A percentile compares a stretch with the other conserved stretches of the same genome.
These are phyloP conservation scores for Saxicola maurus DNA, from an alignment of 2,797 vertebrate species.

Conservation along the genomic window DNA sequence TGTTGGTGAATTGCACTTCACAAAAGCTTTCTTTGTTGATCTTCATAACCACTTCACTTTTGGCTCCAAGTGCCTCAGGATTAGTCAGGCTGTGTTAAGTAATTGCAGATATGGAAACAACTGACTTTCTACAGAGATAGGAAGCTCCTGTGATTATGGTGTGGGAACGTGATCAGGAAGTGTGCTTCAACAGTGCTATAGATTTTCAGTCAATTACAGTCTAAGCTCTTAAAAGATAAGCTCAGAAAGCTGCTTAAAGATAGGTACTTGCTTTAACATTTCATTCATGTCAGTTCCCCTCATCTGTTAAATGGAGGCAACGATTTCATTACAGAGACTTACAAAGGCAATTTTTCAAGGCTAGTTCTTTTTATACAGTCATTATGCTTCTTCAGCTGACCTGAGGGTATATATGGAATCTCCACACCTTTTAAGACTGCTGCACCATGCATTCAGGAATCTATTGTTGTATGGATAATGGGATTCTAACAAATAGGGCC, in stretches of 20 bases:
- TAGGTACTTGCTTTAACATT: neutral
- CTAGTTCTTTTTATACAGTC: neutral
- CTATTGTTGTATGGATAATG: neutral
- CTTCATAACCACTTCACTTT: neutral
- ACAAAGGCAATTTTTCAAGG: neutral
- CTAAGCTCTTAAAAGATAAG: conserved; percentile 8
- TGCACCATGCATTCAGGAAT: neutral
- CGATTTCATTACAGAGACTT: neutral
- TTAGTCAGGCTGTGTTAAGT: neutral
- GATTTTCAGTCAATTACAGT: conserved; percentile 14
- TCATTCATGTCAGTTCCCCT: neutral
- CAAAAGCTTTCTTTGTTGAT: neutral
- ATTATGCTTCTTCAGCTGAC: neutral
- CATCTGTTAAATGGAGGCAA: neutral
- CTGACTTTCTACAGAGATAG: neutral
- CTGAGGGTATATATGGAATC: neutral
- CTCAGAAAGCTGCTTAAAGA: neutral
- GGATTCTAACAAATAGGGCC: neutral
- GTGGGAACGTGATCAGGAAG: neutral
- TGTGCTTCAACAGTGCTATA: neutral
- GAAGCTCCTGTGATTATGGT: neutral
- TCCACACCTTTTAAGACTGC: neutral
- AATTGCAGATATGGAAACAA: neutral
- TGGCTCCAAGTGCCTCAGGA: neutral
- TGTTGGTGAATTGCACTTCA: neutral